A percentile compares a stretch with the other conserved stretches of the same genome.
Evolutionary conservation across 2,797 vertebrate genomes (phyloP).

Genomic region (Knipowitschia caucasica): DNA sequence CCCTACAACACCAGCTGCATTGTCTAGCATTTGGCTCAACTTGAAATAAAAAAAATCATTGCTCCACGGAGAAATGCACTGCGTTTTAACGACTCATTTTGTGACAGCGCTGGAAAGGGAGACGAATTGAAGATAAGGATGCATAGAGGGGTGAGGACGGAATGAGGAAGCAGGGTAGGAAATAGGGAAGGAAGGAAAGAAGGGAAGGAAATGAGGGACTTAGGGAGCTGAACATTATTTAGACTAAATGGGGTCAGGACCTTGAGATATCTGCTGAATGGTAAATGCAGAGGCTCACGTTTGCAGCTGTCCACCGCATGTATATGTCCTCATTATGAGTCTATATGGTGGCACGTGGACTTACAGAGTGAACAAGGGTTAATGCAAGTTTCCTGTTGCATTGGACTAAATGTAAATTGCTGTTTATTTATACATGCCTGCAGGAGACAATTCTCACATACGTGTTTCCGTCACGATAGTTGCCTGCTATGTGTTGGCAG

Average conservation of each 20-base stretch:
- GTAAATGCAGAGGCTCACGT: conserved; percentile 68
- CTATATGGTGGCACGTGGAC: conserved; percentile 21
- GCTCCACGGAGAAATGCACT: conserved; percentile 14
- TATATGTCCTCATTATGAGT: conserved; percentile 14
- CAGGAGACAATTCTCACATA: not conserved
- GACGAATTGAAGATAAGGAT: conserved; percentile 1
- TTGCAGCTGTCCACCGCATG: conserved; percentile 37
- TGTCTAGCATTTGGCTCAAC: conserved; percentile 24
- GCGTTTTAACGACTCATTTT: conserved; percentile 27
- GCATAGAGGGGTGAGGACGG: not conserved
- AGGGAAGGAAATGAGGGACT: conserved; percentile 35
- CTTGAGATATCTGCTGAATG: conserved; percentile 72
- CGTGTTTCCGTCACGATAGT: not conserved
- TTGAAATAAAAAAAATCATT: conserved; percentile 33
- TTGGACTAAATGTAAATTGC: conserved; percentile 14
- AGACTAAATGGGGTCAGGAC: conserved; percentile 77
- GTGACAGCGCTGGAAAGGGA: conserved; percentile 1
- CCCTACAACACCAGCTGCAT: conserved; percentile 13
- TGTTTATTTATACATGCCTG: not conserved
- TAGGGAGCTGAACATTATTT: conserved; percentile 69
- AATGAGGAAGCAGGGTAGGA: conserved; percentile 10
- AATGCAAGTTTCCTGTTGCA: conserved; percentile 34
- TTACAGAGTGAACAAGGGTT: conserved; percentile 43
- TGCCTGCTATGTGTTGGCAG: not conserved
- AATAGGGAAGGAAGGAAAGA: conserved; percentile 8